These are phyloP conservation scores for Drosophila demipolita DNA, from an alignment of 2,888 invertebrate species.

Conservation along the genomic window DNA sequence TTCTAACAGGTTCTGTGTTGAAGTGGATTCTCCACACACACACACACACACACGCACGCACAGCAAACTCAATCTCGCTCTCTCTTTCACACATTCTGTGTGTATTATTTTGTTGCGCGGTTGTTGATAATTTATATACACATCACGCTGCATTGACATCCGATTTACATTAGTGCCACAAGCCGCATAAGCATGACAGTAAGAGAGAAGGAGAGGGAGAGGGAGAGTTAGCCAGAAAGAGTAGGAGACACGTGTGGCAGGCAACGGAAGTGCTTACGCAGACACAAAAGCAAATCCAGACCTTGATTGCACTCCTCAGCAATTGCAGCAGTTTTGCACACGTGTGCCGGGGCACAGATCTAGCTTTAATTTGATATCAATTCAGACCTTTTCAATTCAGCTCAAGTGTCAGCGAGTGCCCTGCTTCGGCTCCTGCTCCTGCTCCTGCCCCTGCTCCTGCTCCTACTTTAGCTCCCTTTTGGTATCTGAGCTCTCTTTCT, in stretches of 20 bases:
- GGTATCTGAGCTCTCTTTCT: constrained; percentile 18
- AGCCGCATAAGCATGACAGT: constrained; percentile 23
- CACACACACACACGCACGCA: constrained; percentile 1
- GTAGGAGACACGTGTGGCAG: constrained; percentile 54
- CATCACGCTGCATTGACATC: constrained; percentile 83
- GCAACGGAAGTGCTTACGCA: constrained; percentile 65
- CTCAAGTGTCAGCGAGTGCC: constrained; percentile 76
- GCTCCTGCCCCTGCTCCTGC: constrained; percentile 6
- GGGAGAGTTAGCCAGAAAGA: constrained; percentile 4
- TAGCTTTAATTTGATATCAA: constrained; percentile 74
- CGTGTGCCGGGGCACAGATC: constrained; percentile 58
- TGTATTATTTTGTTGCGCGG: constrained; percentile 15
- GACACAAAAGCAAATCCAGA: constrained; percentile 17
- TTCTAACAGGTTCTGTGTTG: constrained; percentile 73
- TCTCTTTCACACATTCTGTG: constrained; percentile 4
- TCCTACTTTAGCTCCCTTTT: not conserved
- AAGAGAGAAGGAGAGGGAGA: not conserved
- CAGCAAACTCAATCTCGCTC: constrained; percentile 18
- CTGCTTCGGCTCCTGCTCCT: constrained; percentile 13
- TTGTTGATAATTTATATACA: constrained; percentile 79
- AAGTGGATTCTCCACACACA: constrained; percentile 34
- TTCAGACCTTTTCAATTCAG: constrained; percentile 40
- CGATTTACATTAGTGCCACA: constrained; percentile 83
- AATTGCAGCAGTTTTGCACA: constrained; percentile 55
- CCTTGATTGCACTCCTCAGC: constrained; percentile 44